Evolutionary conservation across 2,797 vertebrate genomes (phyloP), one percentile per base, ranked within the genome.

Genomic region (Chelon auratus): DNA sequence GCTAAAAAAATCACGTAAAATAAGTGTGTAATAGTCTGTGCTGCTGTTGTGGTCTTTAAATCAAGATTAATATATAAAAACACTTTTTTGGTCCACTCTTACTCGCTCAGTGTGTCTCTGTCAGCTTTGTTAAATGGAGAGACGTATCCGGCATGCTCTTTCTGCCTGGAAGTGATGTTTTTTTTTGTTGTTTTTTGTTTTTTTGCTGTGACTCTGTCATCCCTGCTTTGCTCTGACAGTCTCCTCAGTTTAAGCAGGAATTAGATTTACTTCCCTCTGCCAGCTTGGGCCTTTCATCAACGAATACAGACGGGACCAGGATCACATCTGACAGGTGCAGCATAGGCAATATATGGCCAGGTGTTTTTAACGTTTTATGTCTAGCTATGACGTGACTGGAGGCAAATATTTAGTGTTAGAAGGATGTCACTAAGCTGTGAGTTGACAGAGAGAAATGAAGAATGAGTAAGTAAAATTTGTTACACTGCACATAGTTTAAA

Each of bases 321-420:
- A 91, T 87, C 67, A 71, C 58, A 75, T 82, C 64, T 88, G 89
- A 89, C 88, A 90, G 83, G 76, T 72, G 78, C 83, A 79, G 78
- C 70, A 62, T 48, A 63, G 76, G 70, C 81, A 82, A 87, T 87
- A 64, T 78, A 76, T 39, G 22, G 30, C 42, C 36, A 58, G 56
- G 87, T 82, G 69, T 68, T 77, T 80, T 57, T 55, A 79, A 88
- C 50, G 68, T 75, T 88, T 63, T 70, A 74, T 70, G 20, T 72
- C 56, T 30, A 62, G 14, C 33, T 72, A 77, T 72, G 77, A 78
- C 63, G 42, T 26, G 60, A 57, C 75, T 53, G 33, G 20, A 47
- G 33, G 50, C 76, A 75, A 80, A 79, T 22, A 53, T 53, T 58
- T 48, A 18, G 30, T 53, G 58, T 50, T 57, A 45, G 73, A 51